phyloP scores from a whole-genome alignment of 2,113 vertebrate species.

The Sisor rabdophorus region DNA sequence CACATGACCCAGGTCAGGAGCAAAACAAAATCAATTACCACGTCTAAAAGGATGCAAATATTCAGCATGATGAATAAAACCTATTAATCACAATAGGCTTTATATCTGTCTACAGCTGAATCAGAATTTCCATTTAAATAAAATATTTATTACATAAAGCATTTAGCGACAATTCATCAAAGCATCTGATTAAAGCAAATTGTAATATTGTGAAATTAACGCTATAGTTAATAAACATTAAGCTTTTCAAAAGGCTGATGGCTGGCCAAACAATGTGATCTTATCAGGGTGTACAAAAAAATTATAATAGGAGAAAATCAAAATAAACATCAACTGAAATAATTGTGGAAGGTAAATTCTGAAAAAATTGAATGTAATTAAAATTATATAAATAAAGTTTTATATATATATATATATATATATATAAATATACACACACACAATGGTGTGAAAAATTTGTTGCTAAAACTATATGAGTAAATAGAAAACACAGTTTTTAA shows the following conservation, averaged over 20 bases:
- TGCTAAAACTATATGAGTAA: no score
- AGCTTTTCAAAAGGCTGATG: conserved; percentile 42
- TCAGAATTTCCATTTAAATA: neutral
- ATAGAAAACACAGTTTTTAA: no score
- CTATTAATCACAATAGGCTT: conserved; percentile 37
- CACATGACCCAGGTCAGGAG: conserved; percentile 37
- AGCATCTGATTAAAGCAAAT: neutral
- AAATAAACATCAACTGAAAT: conserved; percentile 53
- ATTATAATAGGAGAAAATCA: conserved; percentile 43
- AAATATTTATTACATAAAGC: neutral
- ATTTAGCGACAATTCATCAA: neutral
- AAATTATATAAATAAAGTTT: no score
- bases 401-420: no score
- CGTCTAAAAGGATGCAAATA: conserved; percentile 32
- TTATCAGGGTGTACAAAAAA: conserved; percentile 62
- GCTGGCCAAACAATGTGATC: conserved; percentile 66
- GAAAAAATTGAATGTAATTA: no score
- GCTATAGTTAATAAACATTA: conserved; percentile 27
- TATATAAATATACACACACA: no score
- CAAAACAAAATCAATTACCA: conserved; percentile 37
- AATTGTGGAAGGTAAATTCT: conserved; percentile 52
- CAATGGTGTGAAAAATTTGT: no score
- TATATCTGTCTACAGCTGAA: conserved; percentile 23
- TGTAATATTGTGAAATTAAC: conserved; percentile 5
- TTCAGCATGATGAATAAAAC: conserved; percentile 23